Evolutionary conservation across 2,888 invertebrate species (phyloP).

Genomic region (Tipula lateralis): DNA sequence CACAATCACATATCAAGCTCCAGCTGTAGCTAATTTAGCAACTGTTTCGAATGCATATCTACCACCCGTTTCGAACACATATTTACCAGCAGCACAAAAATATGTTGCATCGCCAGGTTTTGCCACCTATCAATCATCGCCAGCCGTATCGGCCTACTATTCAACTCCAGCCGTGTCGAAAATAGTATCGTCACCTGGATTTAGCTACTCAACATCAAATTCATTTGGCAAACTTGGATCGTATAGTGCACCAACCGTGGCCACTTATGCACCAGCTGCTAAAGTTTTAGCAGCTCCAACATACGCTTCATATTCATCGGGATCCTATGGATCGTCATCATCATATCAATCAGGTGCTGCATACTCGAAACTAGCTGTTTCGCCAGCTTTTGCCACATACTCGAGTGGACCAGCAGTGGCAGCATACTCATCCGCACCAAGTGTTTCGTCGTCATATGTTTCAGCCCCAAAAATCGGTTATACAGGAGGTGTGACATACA

Average conservation of each 20-base stretch:
- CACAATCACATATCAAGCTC: slow-evolving; percentile 32
- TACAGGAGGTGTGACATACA: background rate
- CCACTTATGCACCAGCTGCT: slow-evolving; percentile 40
- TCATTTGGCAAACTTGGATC: slow-evolving; percentile 37
- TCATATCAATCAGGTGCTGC: slow-evolving; percentile 36
- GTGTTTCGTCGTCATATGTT: slow-evolving; percentile 50
- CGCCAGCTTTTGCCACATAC: slow-evolving; percentile 35
- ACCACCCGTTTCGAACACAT: slow-evolving; percentile 40
- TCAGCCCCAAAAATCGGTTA: slow-evolving; percentile 34
- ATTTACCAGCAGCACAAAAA: slow-evolving; percentile 47
- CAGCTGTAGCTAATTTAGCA: slow-evolving; percentile 38
- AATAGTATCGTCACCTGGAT: slow-evolving; percentile 43
- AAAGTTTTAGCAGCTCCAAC: slow-evolving; percentile 45
- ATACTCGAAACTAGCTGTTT: slow-evolving; percentile 31
- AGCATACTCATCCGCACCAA: slow-evolving; percentile 49
- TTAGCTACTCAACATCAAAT: slow-evolving; percentile 33
- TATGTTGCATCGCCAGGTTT: slow-evolving; percentile 43
- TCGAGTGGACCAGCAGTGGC: slow-evolving; percentile 42
- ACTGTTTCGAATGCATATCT: slow-evolving; percentile 40
- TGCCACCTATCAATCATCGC: slow-evolving; percentile 44
- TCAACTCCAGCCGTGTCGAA: slow-evolving; percentile 39
- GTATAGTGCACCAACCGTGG: slow-evolving; percentile 27
- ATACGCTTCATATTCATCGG: slow-evolving; percentile 43
- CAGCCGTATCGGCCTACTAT: slow-evolving; percentile 33
- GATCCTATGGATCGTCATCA: slow-evolving; percentile 39